Conservation (phyloP, 2,113 vertebrate genomes). For the Noturus placidus region DNA sequence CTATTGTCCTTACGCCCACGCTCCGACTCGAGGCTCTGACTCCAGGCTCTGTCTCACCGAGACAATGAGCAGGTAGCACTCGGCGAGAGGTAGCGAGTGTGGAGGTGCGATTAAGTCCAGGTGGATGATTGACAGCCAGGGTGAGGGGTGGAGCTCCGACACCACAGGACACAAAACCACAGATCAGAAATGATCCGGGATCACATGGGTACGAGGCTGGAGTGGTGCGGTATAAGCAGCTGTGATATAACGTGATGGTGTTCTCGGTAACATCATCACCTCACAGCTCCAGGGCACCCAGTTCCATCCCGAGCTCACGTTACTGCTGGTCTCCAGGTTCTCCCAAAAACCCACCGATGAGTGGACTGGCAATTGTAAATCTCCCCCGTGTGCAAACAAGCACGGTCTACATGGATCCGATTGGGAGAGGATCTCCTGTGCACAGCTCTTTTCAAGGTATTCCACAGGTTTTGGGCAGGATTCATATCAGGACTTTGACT, state of each 20-base stretch:
- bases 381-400: no score
- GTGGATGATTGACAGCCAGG: not conserved
- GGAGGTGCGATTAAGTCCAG: conserved; percentile 30
- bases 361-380: no score
- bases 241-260: not conserved
- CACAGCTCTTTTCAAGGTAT: not conserved
- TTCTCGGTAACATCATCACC: not conserved
- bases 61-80: conserved; percentile 39
- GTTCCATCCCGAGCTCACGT: not conserved
- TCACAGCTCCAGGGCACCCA: not conserved
- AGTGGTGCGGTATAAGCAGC: not conserved
- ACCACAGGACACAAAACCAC: not conserved
- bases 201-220: not conserved
- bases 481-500: not conserved
- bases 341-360: not conserved
- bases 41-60: not conserved
- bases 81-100: conserved; percentile 26
- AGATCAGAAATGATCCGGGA: not conserved
- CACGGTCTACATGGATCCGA: not conserved
- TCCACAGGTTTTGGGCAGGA: not conserved
- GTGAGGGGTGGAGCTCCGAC: not conserved
- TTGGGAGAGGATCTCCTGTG: not conserved
- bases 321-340: not conserved
- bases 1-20: conserved; percentile 59
- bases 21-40: conserved; percentile 47